Base-by-base conservation (phyloP, 2,797 vertebrate species). In the Coilia nasus region DNA sequence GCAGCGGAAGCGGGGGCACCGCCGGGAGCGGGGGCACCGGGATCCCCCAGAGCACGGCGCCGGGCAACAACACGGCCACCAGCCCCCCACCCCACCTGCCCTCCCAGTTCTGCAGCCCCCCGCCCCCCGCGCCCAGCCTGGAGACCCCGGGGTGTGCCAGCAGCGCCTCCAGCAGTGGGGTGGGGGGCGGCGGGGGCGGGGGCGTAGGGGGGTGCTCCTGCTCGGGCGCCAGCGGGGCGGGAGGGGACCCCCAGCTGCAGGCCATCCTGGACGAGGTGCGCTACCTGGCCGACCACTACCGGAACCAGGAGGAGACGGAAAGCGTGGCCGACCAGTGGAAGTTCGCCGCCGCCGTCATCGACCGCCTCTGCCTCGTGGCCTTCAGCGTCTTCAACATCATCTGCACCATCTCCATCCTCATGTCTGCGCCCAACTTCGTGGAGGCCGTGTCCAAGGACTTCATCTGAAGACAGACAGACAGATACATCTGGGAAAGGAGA, bases 391-490 rank as follows among this genome's bases (percentile, higher is more conserved):
- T 97, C 90, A 97, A 96, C 92, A 97, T 95, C 88, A 94, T 96
- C 89, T 96, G 96, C 94, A 96, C 96, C 92, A 96, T 97, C 88
- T 95, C 95, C 15, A 97, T 97, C 88, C 96, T 97, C 81, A 96
- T 97, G 96, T 95, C 96, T 0, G 96, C 96, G 0, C 96, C 96
- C 23, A 97, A 96, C 91, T 97, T 97, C 84, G 95, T 94, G 21
- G 95, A 96, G 6, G 96, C 96, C 4, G 90, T 97, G 84, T 96
- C 96, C 6, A 97, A 96, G 89, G 96, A 97, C 90, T 97, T 96
- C 83, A 87, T 96, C 85, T 96, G 93, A 96, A 91, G 86, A 91
- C 86, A 41, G 75, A 83, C 54, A 47, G 80, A 59, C 5, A 44
- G 7, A 47, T 2, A 19, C 31, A 64, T 54, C n/a, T 1, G 50